Evolutionary conservation across 2,888 invertebrate genomes (phyloP).

Genomic region (Amaurobius ferox): DNA sequence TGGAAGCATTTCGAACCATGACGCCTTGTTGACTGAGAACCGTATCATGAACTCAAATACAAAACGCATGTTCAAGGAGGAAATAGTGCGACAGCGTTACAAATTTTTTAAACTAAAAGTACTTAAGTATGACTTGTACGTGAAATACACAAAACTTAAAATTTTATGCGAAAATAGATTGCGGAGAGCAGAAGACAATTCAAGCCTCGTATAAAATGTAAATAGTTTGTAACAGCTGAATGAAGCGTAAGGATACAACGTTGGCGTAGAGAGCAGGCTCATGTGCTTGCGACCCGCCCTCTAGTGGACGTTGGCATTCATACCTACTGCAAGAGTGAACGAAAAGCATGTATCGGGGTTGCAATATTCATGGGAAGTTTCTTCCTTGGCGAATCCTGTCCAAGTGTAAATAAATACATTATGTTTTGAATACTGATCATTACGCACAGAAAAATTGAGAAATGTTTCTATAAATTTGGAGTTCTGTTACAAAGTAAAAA

Average conservation of each 20-base stretch:
- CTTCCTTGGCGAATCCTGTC: slow-evolving; percentile 32
- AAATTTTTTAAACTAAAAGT: neutral
- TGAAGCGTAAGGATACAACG: slow-evolving; percentile 70
- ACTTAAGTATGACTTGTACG: neutral
- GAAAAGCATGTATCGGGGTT: slow-evolving; percentile 18
- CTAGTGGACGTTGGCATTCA: slow-evolving; percentile 58
- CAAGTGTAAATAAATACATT: too few relatives aligned
- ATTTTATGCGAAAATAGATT: neutral
- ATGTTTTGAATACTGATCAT: too few relatives aligned
- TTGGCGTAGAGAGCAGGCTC: slow-evolving; percentile 51
- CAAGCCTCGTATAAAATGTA: slow-evolving; percentile 36
- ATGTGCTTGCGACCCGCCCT: slow-evolving; percentile 58
- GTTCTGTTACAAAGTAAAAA: too few relatives aligned
- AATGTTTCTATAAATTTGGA: too few relatives aligned
- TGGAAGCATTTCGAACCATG: slow-evolving; percentile 69
- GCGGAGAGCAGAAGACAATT: neutral
- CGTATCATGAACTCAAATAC: slow-evolving; percentile 56
- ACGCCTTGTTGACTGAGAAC: slow-evolving; percentile 72
- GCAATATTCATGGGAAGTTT: slow-evolving; percentile 34
- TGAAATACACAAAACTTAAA: neutral
- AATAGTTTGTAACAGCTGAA: slow-evolving; percentile 53
- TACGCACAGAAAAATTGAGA: too few relatives aligned
- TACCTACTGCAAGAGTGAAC: slow-evolving; percentile 31
- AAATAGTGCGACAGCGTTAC: slow-evolving; percentile 41
- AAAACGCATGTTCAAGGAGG: slow-evolving; percentile 63